phyloP scores from a whole-genome alignment of 2,113 vertebrate species.

The human region DNA sequence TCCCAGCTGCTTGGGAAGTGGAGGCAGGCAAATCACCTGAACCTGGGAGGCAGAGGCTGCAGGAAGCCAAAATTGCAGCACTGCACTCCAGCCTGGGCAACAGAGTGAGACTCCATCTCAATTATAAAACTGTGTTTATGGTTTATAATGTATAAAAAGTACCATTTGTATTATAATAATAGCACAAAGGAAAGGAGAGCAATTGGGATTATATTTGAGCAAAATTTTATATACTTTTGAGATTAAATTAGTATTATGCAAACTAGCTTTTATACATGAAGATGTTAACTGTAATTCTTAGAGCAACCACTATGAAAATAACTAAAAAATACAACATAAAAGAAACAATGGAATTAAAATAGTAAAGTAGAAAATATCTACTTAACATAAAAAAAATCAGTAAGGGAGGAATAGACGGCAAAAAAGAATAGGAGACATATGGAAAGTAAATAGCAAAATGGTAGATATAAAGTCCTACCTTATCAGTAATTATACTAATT shows the following conservation, averaged over 20 bases:
- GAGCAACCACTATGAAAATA: not conserved
- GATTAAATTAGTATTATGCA: not conserved
- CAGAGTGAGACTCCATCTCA: no score
- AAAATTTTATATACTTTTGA: not conserved
- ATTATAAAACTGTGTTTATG: not conserved
- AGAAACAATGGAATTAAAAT: not conserved
- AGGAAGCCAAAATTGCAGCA: no score
- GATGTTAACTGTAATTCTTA: not conserved
- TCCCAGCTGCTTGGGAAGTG: no score
- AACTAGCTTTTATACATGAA: not conserved
- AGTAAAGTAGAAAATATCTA: not conserved
- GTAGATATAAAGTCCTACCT: not conserved
- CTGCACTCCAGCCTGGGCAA: no score
- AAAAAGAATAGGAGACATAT: not conserved
- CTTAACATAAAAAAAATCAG: not conserved
- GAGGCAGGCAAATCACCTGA: no score
- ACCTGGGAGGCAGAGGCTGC: no score
- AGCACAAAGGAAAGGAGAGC: not conserved
- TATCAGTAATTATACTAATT: not conserved
- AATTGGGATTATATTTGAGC: not conserved
- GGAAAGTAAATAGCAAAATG: not conserved
- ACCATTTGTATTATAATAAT: not conserved
- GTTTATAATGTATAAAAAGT: not conserved
- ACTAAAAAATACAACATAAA: not conserved
- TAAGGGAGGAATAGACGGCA: not conserved